Percentiles rank a stretch among this genome's conserved stretches.
These are phyloP conservation scores for Catostomus latipinnis DNA, from an alignment of 2,797 vertebrate species.

Conservation along the genomic window DNA sequence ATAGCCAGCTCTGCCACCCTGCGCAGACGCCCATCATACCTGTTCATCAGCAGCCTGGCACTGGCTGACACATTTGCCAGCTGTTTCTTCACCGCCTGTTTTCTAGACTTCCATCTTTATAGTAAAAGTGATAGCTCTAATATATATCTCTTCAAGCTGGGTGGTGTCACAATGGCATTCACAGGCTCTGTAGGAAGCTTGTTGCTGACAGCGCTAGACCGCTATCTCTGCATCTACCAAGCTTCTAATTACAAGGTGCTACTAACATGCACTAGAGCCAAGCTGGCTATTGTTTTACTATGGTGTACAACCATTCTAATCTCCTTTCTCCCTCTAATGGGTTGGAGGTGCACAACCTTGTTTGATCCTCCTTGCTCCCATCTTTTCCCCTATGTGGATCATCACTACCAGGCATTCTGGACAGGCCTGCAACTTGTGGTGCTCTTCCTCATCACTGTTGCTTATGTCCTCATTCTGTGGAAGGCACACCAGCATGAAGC, in stretches of 20 bases:
- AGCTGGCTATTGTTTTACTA: conserved; percentile 77
- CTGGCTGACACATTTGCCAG: conserved; percentile 89
- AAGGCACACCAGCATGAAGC: conserved; percentile 85
- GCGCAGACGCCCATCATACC: conserved; percentile 86
- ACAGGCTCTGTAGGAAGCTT: conserved; percentile 90
- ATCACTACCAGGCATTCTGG: conserved; percentile 84
- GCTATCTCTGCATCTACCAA: conserved; percentile 88
- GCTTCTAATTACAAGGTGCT: conserved; percentile 84
- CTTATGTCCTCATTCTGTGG: conserved; percentile 86
- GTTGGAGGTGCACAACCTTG: conserved; percentile 85
- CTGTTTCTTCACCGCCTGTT: conserved; percentile 84
- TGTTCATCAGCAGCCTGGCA: conserved; percentile 90
- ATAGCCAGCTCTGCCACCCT: conserved; percentile 79
- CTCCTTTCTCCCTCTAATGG: conserved; percentile 88
- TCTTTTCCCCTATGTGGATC: conserved; percentile 87
- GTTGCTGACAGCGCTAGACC: conserved; percentile 89
- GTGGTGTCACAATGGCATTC: conserved; percentile 89
- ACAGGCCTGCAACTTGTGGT: conserved; percentile 76
- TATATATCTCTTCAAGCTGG: conserved; percentile 88
- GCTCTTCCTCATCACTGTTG: conserved; percentile 81
- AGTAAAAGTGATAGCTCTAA: conserved; percentile 56
- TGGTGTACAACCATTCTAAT: conserved; percentile 80
- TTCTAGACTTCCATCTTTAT: conserved; percentile 90
- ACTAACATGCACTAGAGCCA: conserved; percentile 82
- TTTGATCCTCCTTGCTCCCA: conserved; percentile 76